Percentiles rank a stretch among this genome's conserved stretches.
phyloP scores from a whole-genome alignment of 1,140 invertebrate genomes.

The Heliconius hewitsoni region DNA sequence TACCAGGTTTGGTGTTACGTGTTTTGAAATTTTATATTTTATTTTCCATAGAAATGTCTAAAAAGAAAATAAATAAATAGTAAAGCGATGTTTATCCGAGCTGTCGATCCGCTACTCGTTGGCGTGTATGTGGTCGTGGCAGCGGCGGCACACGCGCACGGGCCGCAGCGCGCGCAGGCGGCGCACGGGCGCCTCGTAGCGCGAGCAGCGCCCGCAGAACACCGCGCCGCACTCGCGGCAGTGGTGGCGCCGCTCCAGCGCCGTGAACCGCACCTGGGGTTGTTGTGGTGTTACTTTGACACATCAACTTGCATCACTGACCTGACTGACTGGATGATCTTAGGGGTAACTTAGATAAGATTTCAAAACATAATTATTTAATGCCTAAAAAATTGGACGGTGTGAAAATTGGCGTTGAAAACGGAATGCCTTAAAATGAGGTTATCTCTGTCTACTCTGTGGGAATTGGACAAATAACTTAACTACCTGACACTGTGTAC shows the following conservation, averaged over 20 bases:
- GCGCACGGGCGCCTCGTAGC: conserved; percentile 96
- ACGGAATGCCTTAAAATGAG: too few relatives aligned
- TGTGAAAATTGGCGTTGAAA: too few relatives aligned
- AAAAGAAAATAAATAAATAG: not conserved
- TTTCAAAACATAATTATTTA: too few relatives aligned
- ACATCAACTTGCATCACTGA: too few relatives aligned
- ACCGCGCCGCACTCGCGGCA: conserved; percentile 98
- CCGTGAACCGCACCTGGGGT: conserved; percentile 89
- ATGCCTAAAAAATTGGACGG: too few relatives aligned
- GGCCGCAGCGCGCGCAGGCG: conserved; percentile 94
- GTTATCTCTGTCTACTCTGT: too few relatives aligned
- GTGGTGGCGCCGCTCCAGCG: conserved; percentile 97
- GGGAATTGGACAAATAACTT: not conserved
- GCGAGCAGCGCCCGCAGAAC: conserved; percentile 97
- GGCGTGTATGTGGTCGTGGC: conserved; percentile 82
- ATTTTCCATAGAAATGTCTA: not conserved
- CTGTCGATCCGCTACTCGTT: conserved; percentile 9
- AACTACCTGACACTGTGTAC: conserved; percentile 87
- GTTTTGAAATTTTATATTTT: too few relatives aligned
- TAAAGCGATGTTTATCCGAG: not conserved
- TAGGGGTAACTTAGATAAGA: too few relatives aligned
- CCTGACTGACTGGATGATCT: too few relatives aligned
- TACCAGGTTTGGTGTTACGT: too few relatives aligned
- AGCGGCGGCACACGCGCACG: conserved; percentile 94
- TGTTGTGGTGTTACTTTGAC: too few relatives aligned